Conservation (phyloP, 2,797 vertebrate genomes). For the Enteromius afrohamiltoni region DNA sequence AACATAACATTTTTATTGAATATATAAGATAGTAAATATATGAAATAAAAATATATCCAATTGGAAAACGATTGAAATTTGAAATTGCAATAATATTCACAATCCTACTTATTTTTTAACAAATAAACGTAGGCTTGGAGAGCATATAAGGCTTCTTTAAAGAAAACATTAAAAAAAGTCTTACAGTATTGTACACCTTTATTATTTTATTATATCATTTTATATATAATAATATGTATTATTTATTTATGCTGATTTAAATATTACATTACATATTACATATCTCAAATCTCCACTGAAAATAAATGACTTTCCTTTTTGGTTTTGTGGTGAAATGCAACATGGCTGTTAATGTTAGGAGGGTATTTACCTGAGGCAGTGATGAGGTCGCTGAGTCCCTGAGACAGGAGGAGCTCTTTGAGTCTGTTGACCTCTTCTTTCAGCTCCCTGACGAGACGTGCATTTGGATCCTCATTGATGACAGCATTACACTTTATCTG, state of each 20-base stretch:
- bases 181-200: neutral
- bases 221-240: too few species aligned
- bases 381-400: constrained; percentile 76
- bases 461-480: constrained; percentile 91
- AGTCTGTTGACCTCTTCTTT: constrained; percentile 85
- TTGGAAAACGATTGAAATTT: neutral
- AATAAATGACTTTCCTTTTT: neutral
- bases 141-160: too few species aligned
- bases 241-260: neutral
- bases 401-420: constrained; percentile 83
- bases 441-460: constrained; percentile 88
- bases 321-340: neutral
- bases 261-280: neutral
- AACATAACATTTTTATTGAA: too few species aligned
- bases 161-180: too few species aligned
- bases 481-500: constrained; percentile 89
- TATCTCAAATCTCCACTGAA: neutral
- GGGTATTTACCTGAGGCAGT: constrained; percentile 69
- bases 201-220: too few species aligned
- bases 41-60: neutral
- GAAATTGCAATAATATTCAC: neutral
- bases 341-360: neutral
- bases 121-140: neutral
- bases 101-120: neutral
- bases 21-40: too few species aligned